phyloP scores from a whole-genome alignment of 2,113 vertebrate genomes.

The Syrmaticus mikado region DNA sequence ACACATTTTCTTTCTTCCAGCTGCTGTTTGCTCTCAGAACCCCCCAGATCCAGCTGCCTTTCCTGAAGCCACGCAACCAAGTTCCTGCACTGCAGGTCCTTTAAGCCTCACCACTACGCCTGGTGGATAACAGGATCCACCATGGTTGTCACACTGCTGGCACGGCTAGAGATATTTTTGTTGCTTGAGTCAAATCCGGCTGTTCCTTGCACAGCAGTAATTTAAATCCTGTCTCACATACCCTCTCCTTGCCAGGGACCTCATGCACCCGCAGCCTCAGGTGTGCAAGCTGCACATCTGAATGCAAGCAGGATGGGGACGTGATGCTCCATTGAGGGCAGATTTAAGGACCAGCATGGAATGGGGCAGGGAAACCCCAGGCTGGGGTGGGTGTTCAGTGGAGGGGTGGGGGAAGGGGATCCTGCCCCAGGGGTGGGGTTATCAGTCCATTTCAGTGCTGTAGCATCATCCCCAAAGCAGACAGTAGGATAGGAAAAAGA shows the following conservation, averaged over 20 bases:
- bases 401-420: not conserved
- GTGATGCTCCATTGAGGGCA: not conserved
- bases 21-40: not conserved
- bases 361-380: not conserved
- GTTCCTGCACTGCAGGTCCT: not conserved
- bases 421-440: not conserved
- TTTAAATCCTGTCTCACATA: not conserved
- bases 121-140: constrained; percentile 42
- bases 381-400: accelerated
- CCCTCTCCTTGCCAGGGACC: not conserved
- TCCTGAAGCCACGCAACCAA: not conserved
- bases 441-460: not conserved
- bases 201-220: constrained; percentile 10
- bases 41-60: not conserved
- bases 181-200: constrained; percentile 25
- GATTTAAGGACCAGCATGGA: not conserved
- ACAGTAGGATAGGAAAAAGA: not conserved
- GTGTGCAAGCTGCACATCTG: not conserved
- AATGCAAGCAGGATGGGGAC: not conserved
- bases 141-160: constrained; percentile 18
- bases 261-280: accelerated
- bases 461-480: not conserved
- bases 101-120: constrained; percentile 31
- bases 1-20: not conserved
- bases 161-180: constrained; percentile 13